Evolutionary conservation across 2,797 vertebrate species (phyloP), one percentile per base, ranked within the genome.

Genomic region (Labeo calbasu): DNA sequence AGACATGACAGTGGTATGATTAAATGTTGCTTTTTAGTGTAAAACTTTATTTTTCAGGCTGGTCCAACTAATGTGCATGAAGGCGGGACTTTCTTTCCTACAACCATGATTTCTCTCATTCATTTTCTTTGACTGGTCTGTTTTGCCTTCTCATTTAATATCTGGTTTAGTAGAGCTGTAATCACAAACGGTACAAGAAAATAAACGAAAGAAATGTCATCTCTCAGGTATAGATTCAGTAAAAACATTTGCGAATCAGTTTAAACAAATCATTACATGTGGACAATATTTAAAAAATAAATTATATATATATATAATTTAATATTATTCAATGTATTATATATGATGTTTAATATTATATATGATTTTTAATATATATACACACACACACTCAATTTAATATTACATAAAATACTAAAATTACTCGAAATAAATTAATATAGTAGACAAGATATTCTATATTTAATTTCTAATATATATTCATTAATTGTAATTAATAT

Each of bases 41-140:
- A 70, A 48, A 70, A 70, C 40, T 71, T 13, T 15, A 43, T 71
- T 71, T 71, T 71, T 71, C 46, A 50, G 69, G n/a, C 46, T 50
- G 69, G 69, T 71, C 14, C n/a, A 71, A 50, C 69, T n/a, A 7
- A 50, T 17, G 40, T 46, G 40, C 40, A 14, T 8, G 36, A 43
- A 70, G 3, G 7, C 13, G 0, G 8, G 32, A 66, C 7, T 66
- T 55, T 19, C 53, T 36, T 65, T 36, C 13, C 13, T 1, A 43
- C 19, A 40, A 65, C 17, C 19, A 68, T 15, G 12, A 23, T 15
- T 48, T 23, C 21, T 69, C 19, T 43, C 25, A 63, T 63, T 28
- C 25, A 25, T 28, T 63, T 28, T 63, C 23, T 63, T 13, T 14
- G 23, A 28, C 13, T 15, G 25, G 25, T 63, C 61, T 15, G 14